Evolutionary conservation across 2,113 vertebrate genomes (phyloP).

Genomic region (Halichoerus grypus): DNA sequence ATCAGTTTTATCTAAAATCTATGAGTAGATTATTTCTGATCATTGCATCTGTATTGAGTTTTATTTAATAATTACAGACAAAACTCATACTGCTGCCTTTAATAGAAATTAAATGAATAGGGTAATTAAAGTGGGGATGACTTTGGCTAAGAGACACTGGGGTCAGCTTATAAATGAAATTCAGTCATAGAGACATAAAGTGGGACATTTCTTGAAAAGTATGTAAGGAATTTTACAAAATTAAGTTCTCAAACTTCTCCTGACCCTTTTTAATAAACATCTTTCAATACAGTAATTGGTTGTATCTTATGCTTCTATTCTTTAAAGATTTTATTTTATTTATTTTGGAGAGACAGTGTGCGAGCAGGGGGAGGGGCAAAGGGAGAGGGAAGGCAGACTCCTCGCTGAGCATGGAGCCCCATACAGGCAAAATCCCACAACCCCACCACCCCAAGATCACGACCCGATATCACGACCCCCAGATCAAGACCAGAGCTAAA

Average conservation of each 20-base stretch:
- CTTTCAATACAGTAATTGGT: not conserved
- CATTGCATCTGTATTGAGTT: not conserved
- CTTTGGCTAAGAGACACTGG: not conserved
- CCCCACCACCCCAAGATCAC: not conserved
- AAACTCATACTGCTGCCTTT: not conserved
- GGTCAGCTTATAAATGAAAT: not conserved
- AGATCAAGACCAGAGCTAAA: not conserved
- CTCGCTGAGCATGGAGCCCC: not conserved
- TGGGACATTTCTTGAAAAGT: not conserved
- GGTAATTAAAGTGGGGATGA: not conserved
- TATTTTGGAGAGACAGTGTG: not conserved
- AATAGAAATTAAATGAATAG: not conserved
- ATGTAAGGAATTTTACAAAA: not conserved
- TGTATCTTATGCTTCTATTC: not conserved
- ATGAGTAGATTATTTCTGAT: not conserved
- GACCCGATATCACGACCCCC: not conserved
- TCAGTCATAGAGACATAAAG: not conserved
- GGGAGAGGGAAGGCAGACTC: not conserved
- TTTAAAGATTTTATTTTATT: not conserved
- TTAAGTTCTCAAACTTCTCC: not conserved
- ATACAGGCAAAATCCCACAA: not conserved
- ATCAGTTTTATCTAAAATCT: not conserved
- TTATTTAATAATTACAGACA: not conserved
- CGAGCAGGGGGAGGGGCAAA: not conserved
- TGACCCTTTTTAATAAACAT: not conserved